A percentile compares a stretch with the other conserved stretches of the same genome.
These are phyloP conservation scores for Microtus agrestis DNA, from an alignment of 2,797 vertebrate genomes.

Conservation along the genomic window DNA sequence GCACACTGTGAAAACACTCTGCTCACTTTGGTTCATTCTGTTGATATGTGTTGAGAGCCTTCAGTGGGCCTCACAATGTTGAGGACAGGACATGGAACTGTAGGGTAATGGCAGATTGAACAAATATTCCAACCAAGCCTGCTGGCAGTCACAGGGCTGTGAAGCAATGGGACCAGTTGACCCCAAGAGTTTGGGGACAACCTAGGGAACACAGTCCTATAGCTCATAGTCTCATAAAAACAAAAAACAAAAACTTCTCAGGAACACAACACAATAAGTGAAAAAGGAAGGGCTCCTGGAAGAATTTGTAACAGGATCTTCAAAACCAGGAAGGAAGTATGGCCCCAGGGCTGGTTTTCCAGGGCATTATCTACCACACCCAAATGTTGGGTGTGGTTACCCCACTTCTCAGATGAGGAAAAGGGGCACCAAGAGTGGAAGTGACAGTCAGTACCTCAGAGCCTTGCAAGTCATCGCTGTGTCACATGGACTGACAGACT, in stretches of 20 bases:
- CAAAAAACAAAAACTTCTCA: background rate
- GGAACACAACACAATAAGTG: background rate
- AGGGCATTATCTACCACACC: background rate
- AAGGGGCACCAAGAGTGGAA: slow-evolving; percentile 11
- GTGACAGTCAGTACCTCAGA: background rate
- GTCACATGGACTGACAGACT: no score
- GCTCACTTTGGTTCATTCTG: background rate
- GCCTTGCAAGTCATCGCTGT: slow-evolving; percentile 28
- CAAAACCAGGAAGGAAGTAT: background rate
- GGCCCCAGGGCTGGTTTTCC: background rate
- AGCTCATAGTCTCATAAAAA: background rate
- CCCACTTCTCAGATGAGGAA: no score
- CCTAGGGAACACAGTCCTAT: background rate
- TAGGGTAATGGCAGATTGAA: background rate
- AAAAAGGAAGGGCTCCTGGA: background rate
- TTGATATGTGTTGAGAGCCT: background rate
- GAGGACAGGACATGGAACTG: background rate
- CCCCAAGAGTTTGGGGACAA: background rate
- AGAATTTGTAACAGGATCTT: background rate
- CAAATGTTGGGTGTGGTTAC: background rate
- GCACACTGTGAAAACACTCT: background rate
- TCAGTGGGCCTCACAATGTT: background rate
- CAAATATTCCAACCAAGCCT: background rate
- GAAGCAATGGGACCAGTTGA: background rate
- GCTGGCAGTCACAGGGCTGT: no score